Conservation (phyloP, 92 coral and sea anemone genomes). For the Porites divaricata region DNA sequence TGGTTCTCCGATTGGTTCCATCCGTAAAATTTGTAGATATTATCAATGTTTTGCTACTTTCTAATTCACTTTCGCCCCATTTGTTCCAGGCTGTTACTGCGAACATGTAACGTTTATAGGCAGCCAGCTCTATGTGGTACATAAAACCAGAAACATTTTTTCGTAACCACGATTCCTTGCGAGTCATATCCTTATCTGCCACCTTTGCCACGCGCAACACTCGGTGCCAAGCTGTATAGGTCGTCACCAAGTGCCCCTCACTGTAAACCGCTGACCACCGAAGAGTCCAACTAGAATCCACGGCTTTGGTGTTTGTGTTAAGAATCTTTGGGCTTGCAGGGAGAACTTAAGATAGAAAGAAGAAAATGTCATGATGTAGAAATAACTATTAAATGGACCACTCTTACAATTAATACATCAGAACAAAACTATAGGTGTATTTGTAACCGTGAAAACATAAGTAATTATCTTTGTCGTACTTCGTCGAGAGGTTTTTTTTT, state of each 20-base stretch:
- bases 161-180: conserved; percentile 7
- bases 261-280: conserved; percentile 37
- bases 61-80: conserved; percentile 37
- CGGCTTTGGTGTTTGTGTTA: conserved; percentile 5
- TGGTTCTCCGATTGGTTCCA: not conserved
- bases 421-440: too few species aligned
- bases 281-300: conserved; percentile 16
- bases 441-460: too few species aligned
- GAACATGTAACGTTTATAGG: conserved; percentile 12
- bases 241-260: not conserved
- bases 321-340: conserved; percentile 37
- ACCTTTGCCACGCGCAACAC: not conserved
- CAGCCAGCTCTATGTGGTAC: conserved; percentile 17
- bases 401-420: too few species aligned
- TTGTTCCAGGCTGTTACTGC: conserved; percentile 44
- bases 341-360: conserved; percentile 6
- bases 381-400: too few species aligned
- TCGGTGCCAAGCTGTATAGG: conserved; percentile 21
- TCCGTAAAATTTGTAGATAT: conserved; percentile 8
- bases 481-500: too few species aligned
- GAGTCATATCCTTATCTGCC: not conserved
- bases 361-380: not conserved
- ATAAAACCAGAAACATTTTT: conserved; percentile 16
- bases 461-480: too few species aligned
- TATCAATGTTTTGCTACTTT: not conserved